Conservation (phyloP, 1,140 invertebrate species). For the Augochlora pura region DNA sequence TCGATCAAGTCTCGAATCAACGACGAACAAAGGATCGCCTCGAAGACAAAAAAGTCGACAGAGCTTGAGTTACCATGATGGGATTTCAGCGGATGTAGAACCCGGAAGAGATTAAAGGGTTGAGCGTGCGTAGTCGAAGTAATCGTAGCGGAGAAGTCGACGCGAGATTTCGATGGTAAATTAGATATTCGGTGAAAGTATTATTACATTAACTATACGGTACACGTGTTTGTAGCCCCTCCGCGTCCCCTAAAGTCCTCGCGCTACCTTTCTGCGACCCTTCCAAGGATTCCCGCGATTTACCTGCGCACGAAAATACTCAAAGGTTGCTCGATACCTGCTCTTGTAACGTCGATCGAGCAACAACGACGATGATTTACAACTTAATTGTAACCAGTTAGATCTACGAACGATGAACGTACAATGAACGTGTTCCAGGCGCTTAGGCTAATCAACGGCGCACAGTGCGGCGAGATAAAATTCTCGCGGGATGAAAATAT, state of each 20-base stretch:
- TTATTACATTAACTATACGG: background rate
- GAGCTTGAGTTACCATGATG: slow-evolving; percentile 5
- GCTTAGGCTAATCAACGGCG: background rate
- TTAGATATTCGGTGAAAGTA: slow-evolving; percentile 3
- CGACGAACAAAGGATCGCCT: background rate
- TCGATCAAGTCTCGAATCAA: background rate
- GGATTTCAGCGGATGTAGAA: background rate
- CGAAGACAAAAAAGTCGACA: background rate
- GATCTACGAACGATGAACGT: background rate
- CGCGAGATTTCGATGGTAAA: background rate
- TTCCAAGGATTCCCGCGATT: background rate
- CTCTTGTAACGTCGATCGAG: background rate
- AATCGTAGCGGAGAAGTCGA: background rate
- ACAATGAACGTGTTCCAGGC: background rate
- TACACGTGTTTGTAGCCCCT: background rate
- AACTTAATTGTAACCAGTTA: background rate
- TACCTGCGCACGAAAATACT: background rate
- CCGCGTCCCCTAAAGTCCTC: background rate
- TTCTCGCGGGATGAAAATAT: no score
- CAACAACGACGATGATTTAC: background rate
- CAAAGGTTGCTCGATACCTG: background rate
- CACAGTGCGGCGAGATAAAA: no score
- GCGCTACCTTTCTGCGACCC: no score
- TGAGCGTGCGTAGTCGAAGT: background rate
- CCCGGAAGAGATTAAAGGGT: background rate